phyloP scores from a whole-genome alignment of 2,888 invertebrate genomes.

The Deroplatys truncata region DNA sequence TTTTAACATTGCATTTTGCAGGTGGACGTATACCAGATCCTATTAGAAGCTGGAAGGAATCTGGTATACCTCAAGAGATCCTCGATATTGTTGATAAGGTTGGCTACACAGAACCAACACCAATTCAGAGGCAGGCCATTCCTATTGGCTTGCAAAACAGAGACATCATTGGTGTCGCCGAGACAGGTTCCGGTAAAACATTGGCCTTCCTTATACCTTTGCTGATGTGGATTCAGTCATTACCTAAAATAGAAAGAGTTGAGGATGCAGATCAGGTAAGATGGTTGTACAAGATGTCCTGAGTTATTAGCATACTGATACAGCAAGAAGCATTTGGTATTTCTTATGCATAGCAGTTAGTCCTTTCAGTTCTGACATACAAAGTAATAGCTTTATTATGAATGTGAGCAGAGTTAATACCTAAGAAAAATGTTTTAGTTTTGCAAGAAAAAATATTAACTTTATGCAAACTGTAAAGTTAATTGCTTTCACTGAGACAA shows the following conservation, averaged over 20 bases:
- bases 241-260: slow-evolving; percentile 90
- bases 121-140: slow-evolving; percentile 98
- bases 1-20: slow-evolving; percentile 39
- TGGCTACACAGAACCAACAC: slow-evolving; percentile 97
- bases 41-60: slow-evolving; percentile 92
- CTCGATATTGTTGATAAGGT: slow-evolving; percentile 91
- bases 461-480: too few species aligned
- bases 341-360: too few species aligned
- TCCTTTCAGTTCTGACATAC: too few species aligned
- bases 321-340: too few species aligned
- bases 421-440: too few species aligned
- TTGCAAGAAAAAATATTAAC: too few species aligned
- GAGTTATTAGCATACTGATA: too few species aligned
- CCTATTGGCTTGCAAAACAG: slow-evolving; percentile 89
- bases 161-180: slow-evolving; percentile 98
- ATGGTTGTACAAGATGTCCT: too few species aligned
- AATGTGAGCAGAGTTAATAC: too few species aligned
- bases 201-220: slow-evolving; percentile 96
- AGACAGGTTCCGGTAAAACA: slow-evolving; percentile 99
- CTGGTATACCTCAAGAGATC: slow-evolving; percentile 82
- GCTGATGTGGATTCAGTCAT: slow-evolving; percentile 94
- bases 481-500: too few species aligned
- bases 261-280: slow-evolving; percentile 76
- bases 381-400: too few species aligned
- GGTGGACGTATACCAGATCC: slow-evolving; percentile 96